Evolutionary conservation across 2,888 invertebrate genomes (phyloP).

Genomic region (Chrysodeixis includens): DNA sequence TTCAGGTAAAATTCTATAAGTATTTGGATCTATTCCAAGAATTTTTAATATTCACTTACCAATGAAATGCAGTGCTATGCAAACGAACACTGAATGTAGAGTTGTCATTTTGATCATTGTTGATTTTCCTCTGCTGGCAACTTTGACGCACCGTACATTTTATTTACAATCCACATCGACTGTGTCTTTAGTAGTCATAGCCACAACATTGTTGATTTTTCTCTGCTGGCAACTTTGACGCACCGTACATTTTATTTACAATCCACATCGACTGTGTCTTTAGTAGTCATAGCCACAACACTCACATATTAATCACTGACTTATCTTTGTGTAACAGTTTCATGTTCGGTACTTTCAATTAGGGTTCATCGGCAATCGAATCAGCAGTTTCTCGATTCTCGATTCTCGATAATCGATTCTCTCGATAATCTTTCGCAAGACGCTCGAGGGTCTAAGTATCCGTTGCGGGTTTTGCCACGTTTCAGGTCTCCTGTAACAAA

Average conservation of each 20-base stretch:
- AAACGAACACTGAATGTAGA: conserved; percentile 67
- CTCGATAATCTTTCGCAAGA: conserved; percentile 44
- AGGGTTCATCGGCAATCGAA: conserved; percentile 33
- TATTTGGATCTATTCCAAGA: conserved; percentile 37
- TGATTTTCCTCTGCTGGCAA: conserved; percentile 53
- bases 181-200: conserved; percentile 28
- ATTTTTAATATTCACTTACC: conserved; percentile 62
- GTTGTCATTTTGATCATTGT: conserved; percentile 77
- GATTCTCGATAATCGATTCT: conserved; percentile 42
- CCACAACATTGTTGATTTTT: conserved; percentile 61
- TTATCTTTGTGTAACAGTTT: conserved; percentile 39
- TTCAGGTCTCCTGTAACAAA: conserved; percentile 67
- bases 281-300: conserved; percentile 38
- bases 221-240: conserved; percentile 51
- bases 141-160: conserved; percentile 54
- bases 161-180: conserved; percentile 47
- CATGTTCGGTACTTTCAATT: conserved; percentile 37
- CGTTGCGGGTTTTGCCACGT: conserved; percentile 54
- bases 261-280: conserved; percentile 43
- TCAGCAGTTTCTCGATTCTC: conserved; percentile 17
- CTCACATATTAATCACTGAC: conserved; percentile 46
- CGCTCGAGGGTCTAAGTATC: conserved; percentile 43
- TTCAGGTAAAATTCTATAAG: conserved; percentile 39
- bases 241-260: conserved; percentile 51
- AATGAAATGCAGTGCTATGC: conserved; percentile 76